Percentiles rank a stretch among this genome's conserved stretches.
These are phyloP conservation scores for Callyntrura sp. DNA, from an alignment of 2,888 invertebrate genomes.

Conservation along the genomic window DNA sequence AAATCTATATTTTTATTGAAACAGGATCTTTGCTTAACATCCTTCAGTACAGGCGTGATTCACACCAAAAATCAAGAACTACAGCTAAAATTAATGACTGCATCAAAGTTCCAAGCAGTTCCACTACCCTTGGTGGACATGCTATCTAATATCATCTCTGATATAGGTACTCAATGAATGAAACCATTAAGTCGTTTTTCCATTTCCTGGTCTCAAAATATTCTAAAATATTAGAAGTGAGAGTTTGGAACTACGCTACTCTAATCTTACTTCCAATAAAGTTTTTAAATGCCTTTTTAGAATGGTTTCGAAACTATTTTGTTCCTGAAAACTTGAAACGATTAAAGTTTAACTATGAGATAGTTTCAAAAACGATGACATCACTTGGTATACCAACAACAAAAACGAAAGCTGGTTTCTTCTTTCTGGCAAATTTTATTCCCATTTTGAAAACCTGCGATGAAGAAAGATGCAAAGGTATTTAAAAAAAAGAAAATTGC, in stretches of 20 bases:
- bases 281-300: too few relatives aligned
- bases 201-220: too few relatives aligned
- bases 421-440: slow-evolving; percentile 71
- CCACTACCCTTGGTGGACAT: slow-evolving; percentile 76
- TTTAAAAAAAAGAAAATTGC: too few relatives aligned
- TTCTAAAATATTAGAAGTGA: too few relatives aligned
- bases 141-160: slow-evolving; percentile 67
- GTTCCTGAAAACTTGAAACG: slow-evolving; percentile 73
- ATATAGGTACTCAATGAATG: slow-evolving; percentile 65
- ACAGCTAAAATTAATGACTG: slow-evolving; percentile 58
- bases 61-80: slow-evolving; percentile 76
- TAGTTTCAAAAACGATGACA: slow-evolving; percentile 61
- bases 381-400: slow-evolving; percentile 72
- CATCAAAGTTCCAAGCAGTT: slow-evolving; percentile 76
- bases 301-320: slow-evolving; percentile 79
- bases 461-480: slow-evolving; percentile 60
- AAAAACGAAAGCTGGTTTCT: slow-evolving; percentile 78
- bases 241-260: too few relatives aligned
- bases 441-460: slow-evolving; percentile 43
- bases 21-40: slow-evolving; percentile 80
- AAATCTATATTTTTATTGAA: not conserved
- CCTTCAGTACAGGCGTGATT: slow-evolving; percentile 72
- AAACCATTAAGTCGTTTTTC: too few relatives aligned
- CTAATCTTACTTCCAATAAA: too few relatives aligned
- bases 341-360: slow-evolving; percentile 66